phyloP scores from a whole-genome alignment of 2,797 vertebrate species.

The Lagodon rhomboides region DNA sequence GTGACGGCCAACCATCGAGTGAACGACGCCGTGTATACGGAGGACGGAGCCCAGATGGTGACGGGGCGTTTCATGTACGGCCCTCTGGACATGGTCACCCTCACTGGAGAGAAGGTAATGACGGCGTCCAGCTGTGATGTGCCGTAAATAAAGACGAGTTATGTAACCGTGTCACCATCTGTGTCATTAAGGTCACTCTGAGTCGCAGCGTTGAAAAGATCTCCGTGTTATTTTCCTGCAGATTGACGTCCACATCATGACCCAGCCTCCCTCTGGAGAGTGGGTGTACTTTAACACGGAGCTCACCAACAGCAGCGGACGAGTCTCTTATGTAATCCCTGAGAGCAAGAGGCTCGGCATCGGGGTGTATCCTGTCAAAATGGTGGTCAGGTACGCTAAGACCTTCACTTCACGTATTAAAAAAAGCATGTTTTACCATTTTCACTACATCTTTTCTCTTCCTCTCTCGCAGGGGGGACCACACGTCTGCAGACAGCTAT shows the following conservation, averaged over 20 bases:
- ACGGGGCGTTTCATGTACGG: constrained; percentile 98
- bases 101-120: constrained; percentile 96
- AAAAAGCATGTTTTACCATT: not conserved
- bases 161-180: not conserved
- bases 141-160: not conserved
- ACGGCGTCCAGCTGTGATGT: not conserved
- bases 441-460: not conserved
- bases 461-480: constrained; percentile 89
- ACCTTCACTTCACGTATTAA: not conserved
- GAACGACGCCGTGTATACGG: constrained; percentile 92
- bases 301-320: constrained; percentile 95
- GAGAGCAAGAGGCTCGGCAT: constrained; percentile 90
- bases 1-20: constrained; percentile 97
- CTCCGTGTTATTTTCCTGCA: constrained; percentile 61
- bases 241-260: constrained; percentile 99
- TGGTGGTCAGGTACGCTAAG: constrained; percentile 93
- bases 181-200: not conserved
- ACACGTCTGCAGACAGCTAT: constrained; percentile 96
- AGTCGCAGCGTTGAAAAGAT: not conserved
- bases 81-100: constrained; percentile 97
- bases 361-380: constrained; percentile 96
- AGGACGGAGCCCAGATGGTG: constrained; percentile 92
- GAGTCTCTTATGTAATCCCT: constrained; percentile 91
- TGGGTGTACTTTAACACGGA: constrained; percentile 95
- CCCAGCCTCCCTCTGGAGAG: constrained; percentile 94